Percentiles rank a stretch among this genome's conserved stretches.
These are phyloP conservation scores for Halocynthia aurantium DNA, from an alignment of 23 tunicate species.

Conservation along the genomic window DNA sequence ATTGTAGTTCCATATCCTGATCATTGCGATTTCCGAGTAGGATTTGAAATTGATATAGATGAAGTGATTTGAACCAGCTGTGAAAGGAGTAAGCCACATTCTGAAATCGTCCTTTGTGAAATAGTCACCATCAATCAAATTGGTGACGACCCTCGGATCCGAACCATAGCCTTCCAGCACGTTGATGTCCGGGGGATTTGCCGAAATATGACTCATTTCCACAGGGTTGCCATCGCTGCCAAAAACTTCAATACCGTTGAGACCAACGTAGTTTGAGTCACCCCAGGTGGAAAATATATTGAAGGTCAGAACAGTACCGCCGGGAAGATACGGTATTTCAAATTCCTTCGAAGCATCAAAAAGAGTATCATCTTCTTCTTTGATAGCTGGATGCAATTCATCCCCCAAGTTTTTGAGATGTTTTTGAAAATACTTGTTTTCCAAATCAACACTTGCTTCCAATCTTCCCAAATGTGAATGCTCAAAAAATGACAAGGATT, in stretches of 20 bases:
- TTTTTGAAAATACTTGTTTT: slow-evolving; percentile 9
- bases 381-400: not conserved
- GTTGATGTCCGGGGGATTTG: slow-evolving; percentile 56
- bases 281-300: slow-evolving; percentile 90
- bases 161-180: slow-evolving; percentile 39
- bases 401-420: slow-evolving; percentile 4
- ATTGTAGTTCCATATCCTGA: slow-evolving; percentile 92
- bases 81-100: slow-evolving; percentile 77
- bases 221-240: slow-evolving; percentile 48
- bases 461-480: slow-evolving; percentile 69
- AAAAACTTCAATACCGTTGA: slow-evolving; percentile 82
- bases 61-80: slow-evolving; percentile 36
- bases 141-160: slow-evolving; percentile 65
- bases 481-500: slow-evolving; percentile 41
- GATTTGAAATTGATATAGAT: slow-evolving; percentile 36
- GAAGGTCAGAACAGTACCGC: slow-evolving; percentile 39
- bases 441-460: slow-evolving; percentile 13
- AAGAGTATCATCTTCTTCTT: not conserved
- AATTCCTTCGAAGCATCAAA: slow-evolving; percentile 11
- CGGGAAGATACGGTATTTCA: slow-evolving; percentile 61
- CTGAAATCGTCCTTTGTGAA: slow-evolving; percentile 78
- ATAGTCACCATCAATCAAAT: slow-evolving; percentile 69
- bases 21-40: slow-evolving; percentile 48
- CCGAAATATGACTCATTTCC: slow-evolving; percentile 33
- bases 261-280: slow-evolving; percentile 64